phyloP scores from a whole-genome alignment of 2,113 vertebrate genomes.

The Diphyllodes magnificus region DNA sequence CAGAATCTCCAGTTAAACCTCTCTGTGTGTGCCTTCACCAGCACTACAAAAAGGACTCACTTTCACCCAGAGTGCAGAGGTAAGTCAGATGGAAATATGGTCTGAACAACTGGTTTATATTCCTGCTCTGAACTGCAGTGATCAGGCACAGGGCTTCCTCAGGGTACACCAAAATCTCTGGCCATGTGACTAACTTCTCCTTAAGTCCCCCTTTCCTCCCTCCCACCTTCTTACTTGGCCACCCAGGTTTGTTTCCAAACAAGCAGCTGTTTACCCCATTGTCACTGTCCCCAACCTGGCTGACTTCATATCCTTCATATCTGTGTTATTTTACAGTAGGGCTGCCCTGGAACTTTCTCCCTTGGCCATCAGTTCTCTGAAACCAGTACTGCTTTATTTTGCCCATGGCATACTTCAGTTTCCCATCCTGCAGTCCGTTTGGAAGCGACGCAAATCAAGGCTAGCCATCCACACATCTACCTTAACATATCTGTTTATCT shows the following conservation, averaged over 20 bases:
- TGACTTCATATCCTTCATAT: neutral
- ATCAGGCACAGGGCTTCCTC: neutral
- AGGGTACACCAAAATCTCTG: neutral
- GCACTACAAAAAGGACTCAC: neutral
- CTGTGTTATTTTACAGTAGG: accelerated
- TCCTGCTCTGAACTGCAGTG: neutral
- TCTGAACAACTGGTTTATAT: neutral
- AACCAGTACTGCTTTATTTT: neutral
- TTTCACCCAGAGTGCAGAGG: neutral
- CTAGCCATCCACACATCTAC: neutral
- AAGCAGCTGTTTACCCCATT: neutral
- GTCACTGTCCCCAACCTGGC: neutral
- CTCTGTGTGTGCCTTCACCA: neutral
- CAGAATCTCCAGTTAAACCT: neutral
- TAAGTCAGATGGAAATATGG: neutral
- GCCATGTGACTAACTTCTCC: neutral
- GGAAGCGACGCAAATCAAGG: neutral
- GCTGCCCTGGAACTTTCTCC: neutral
- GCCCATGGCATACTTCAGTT: accelerated
- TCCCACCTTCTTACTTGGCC: neutral
- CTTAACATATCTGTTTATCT: constrained; percentile 59
- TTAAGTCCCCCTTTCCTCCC: neutral
- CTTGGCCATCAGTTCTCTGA: neutral
- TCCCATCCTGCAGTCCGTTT: neutral
- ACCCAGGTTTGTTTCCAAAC: neutral